Base-by-base conservation (phyloP, 2,113 vertebrate species). In the Ranitomeya variabilis region DNA sequence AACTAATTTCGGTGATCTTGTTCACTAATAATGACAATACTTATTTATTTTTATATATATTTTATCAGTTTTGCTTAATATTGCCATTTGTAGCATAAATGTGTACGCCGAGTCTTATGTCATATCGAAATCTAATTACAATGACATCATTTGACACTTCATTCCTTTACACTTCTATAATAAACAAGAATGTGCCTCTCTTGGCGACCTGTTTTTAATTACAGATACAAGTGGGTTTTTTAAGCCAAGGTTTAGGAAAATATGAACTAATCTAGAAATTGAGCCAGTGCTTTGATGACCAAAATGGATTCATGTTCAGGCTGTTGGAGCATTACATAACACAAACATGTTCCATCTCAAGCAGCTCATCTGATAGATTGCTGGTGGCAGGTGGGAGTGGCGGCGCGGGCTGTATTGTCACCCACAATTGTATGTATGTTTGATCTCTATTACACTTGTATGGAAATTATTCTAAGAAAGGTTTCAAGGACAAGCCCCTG, bases 221-320 rank as follows among this genome's bases (percentile, higher is more conserved):
- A 80, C 45, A n/a, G 52, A 69, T 79, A 80, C 52, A 31, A 80
- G 37, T 19, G 16, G 67, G 80, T 80, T 31, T 83, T 64, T 37
- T 15, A 37, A 64, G 37, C 21, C 60, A 52, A 86, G 64, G 85
- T 57, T 80, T 87, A 31, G 86, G 86, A 87, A 87, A 87, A 79
- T 87, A 87, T 87, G 86, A 87, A 87, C 77, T 69, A 87, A 80
- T 80, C n/a, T n/a, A 15, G 86, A 87, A 79, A 67, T 81, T 69
- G 14, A 80, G 86, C 45, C 77, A 69, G 37, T 15, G 86, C 77
- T 87, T 87, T 87, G 77, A 87, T 87, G 86, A 81, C 86, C 78
- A 80, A 80, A 67, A 51, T 79, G 78, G 64, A 78, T 64, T 86
- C 59, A 69, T 80, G 81, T 87, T 66, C 77, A 59, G 64, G 78